These are phyloP conservation scores for Manis crassicaudata DNA, from an alignment of 2,797 vertebrate genomes.

Conservation along the genomic window DNA sequence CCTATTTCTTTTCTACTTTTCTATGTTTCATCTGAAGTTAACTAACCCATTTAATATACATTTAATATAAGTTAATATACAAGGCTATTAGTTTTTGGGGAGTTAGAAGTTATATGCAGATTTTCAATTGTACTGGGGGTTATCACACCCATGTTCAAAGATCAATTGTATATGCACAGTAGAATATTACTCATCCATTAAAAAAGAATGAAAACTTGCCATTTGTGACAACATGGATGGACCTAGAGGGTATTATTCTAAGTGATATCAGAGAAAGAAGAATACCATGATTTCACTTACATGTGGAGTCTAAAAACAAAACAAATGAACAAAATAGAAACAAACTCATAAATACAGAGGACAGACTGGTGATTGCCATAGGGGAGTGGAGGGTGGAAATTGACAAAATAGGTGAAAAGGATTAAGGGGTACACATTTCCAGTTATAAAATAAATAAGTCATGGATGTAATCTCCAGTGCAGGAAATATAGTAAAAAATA, in stretches of 20 bases:
- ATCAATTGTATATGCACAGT: not conserved
- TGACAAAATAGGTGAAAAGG: not conserved
- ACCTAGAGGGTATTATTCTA: not conserved
- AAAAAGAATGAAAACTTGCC: not conserved
- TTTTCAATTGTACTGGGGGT: too few relatives aligned
- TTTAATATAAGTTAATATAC: too few relatives aligned
- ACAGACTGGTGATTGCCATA: not conserved
- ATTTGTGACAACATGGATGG: not conserved
- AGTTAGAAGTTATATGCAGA: too few relatives aligned
- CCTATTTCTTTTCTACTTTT: too few relatives aligned
- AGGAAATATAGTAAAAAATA: not conserved
- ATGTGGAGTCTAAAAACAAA: not conserved
- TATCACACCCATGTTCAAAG: too few relatives aligned
- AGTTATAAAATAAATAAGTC: not conserved
- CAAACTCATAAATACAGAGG: not conserved
- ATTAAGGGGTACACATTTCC: not conserved
- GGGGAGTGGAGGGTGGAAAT: not conserved
- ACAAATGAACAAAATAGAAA: not conserved
- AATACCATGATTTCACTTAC: not conserved
- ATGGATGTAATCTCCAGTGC: not conserved
- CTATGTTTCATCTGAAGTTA: too few relatives aligned
- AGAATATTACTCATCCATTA: not conserved
- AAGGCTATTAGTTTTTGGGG: too few relatives aligned
- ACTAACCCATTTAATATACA: too few relatives aligned
- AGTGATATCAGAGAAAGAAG: not conserved